Conservation (phyloP, 2,797 vertebrate genomes). For the Onychomys leucogaster region DNA sequence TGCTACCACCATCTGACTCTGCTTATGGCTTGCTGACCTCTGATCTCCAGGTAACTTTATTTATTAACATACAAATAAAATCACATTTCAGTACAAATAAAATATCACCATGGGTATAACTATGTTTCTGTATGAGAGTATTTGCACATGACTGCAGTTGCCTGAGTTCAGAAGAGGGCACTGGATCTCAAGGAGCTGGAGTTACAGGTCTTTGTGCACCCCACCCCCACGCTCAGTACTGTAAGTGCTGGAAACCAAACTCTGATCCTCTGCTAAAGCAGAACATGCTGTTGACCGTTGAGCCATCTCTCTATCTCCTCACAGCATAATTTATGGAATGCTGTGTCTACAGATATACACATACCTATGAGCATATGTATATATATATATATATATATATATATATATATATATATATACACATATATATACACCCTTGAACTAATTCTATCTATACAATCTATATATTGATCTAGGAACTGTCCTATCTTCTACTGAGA, state of each 20-base stretch:
- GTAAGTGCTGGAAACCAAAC: not conserved
- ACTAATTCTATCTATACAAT: not conserved
- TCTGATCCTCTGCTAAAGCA: not conserved
- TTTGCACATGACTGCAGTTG: not conserved
- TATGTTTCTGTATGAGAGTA: too few species aligned
- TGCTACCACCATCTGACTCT: too few species aligned
- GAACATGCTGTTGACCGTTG: not conserved
- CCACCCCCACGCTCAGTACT: too few species aligned
- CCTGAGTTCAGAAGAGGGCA: too few species aligned
- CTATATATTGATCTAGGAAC: not conserved
- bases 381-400: not conserved
- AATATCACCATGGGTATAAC: too few species aligned
- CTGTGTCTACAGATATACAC: not conserved
- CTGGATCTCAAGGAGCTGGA: not conserved
- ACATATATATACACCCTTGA: not conserved
- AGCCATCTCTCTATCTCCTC: not conserved
- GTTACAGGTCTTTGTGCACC: not conserved
- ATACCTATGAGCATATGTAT: not conserved
- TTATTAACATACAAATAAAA: too few species aligned
- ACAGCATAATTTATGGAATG: not conserved
- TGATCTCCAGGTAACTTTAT: too few species aligned
- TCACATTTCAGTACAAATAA: too few species aligned
- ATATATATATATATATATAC: not conserved
- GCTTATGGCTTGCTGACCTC: too few species aligned
- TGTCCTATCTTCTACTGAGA: not conserved